These are phyloP conservation scores for Lasiurus borealis DNA, from an alignment of 2,113 vertebrate genomes.

Conservation along the genomic window DNA sequence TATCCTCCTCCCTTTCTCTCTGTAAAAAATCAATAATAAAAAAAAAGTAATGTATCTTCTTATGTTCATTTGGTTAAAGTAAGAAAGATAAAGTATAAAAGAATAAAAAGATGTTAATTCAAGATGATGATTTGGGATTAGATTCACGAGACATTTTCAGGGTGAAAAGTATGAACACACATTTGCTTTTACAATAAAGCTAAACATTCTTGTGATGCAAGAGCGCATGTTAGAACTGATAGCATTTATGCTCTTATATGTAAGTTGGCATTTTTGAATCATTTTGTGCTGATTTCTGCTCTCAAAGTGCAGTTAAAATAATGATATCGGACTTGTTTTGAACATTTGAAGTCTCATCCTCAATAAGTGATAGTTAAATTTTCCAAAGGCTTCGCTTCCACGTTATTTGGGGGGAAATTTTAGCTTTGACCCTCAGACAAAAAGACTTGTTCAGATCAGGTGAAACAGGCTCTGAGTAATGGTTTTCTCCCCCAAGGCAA, in stretches of 20 bases:
- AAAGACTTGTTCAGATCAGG: neutral
- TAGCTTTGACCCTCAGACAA: neutral
- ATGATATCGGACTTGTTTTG: neutral
- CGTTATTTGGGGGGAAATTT: neutral
- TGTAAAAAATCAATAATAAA: no score
- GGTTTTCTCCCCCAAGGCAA: neutral
- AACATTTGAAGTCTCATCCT: neutral
- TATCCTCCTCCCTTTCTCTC: no score
- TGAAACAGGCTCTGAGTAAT: conserved; percentile 11
- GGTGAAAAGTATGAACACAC: neutral
- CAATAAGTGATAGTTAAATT: neutral
- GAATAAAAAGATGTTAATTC: neutral
- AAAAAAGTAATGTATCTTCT: neutral
- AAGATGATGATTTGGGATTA: neutral
- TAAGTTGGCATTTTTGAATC: neutral
- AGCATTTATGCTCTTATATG: neutral
- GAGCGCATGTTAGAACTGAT: neutral
- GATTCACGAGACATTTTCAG: conserved; percentile 5
- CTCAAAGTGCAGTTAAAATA: neutral
- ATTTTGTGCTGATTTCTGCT: conserved; percentile 4
- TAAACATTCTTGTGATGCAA: neutral
- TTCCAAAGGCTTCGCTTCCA: conserved; percentile 20
- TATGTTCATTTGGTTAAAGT: conserved; percentile 32
- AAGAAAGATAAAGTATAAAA: conserved; percentile 44
- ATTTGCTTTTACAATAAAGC: conserved; percentile 9